A percentile compares a stretch with the other conserved stretches of the same genome.
Conservation (phyloP, 2,113 vertebrate species). For the Zosterops lateralis region DNA sequence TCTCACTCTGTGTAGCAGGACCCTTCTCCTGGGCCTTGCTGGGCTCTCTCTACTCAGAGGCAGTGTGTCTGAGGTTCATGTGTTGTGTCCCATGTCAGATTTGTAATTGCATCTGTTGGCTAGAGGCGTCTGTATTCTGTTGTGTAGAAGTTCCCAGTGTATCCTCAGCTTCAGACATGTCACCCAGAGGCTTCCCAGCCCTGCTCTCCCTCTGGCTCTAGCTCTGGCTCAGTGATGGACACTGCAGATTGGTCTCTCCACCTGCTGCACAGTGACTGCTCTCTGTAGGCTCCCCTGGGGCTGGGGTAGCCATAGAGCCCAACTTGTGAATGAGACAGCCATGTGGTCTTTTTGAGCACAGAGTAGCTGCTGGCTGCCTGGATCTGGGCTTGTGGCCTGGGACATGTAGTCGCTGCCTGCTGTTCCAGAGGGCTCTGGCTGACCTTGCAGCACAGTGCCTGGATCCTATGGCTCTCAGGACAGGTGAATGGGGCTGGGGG, state of each 20-base stretch:
- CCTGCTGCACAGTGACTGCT: not conserved
- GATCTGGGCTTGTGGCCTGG: not conserved
- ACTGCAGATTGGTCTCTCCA: not conserved
- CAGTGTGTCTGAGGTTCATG: not conserved
- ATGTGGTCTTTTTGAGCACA: not conserved
- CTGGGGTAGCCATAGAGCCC: not conserved
- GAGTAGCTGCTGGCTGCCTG: not conserved
- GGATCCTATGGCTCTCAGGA: not conserved
- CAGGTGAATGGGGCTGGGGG: not conserved
- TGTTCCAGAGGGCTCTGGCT: not conserved
- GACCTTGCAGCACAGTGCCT: not conserved
- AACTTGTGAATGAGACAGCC: not conserved
- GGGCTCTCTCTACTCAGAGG: not conserved
- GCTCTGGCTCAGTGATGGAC: not conserved
- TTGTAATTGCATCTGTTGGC: not conserved
- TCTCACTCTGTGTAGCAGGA: not conserved
- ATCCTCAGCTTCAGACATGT: not conserved
- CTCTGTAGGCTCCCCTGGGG: not conserved
- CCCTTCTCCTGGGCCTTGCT: not conserved
- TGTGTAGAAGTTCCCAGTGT: not conserved
- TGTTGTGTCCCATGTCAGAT: not conserved
- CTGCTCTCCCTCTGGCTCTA: not conserved
- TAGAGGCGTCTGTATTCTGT: not conserved
- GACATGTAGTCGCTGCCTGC: rapidly evolving
- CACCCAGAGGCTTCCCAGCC: not conserved